Evolutionary conservation across 2,888 invertebrate genomes (phyloP), one percentile per base, ranked within the genome.

Genomic region (Epirrhoe tristata): DNA sequence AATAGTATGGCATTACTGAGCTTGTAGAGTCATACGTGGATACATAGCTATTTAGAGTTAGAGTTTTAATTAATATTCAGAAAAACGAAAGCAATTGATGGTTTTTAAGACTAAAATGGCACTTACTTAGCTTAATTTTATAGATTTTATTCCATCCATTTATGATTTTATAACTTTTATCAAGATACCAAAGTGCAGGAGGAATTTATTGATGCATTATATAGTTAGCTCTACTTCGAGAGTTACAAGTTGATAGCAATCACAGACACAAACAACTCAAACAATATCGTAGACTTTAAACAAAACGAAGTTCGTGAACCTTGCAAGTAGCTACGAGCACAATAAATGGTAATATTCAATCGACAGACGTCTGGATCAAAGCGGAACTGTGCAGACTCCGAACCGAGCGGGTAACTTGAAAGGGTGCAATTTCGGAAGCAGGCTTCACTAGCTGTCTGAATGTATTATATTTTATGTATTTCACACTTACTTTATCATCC

Each of bases 351-450:
- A 43, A 60, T 66, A 48, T 57, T 60, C 58, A 60, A 51, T 60
- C 59, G 50, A n/a, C 56, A 62, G 57, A 63, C 63, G 60, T 66
- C 60, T 66, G 43, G 58, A 54, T 66, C 65, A 66, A 66, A 66
- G 65, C 59, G 51, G 65, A 60, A 65, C 59, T 59, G 48, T 63
- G 55, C 64, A 65, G 59, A 55, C 58, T 58, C 24, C 48, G 46
- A 32, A 43, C 43, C 43, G 43, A 50, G 51, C 39, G 56, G 17
- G 32, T 63, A 34, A 46, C 61, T 46, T 61, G 54, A 46, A 52
- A 51, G 51, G 17, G 54, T 34, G 53, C 53, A 60, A 17, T 43
- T 31, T 52, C 50, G 36, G 8, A 59, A 36, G 32, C 60, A 6
- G 43, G 53, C 31, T 61, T 7, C 12, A 5, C 16, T 16, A 7